These are phyloP conservation scores for Acleris holmiana DNA, from an alignment of 2,888 invertebrate species.

Conservation along the genomic window DNA sequence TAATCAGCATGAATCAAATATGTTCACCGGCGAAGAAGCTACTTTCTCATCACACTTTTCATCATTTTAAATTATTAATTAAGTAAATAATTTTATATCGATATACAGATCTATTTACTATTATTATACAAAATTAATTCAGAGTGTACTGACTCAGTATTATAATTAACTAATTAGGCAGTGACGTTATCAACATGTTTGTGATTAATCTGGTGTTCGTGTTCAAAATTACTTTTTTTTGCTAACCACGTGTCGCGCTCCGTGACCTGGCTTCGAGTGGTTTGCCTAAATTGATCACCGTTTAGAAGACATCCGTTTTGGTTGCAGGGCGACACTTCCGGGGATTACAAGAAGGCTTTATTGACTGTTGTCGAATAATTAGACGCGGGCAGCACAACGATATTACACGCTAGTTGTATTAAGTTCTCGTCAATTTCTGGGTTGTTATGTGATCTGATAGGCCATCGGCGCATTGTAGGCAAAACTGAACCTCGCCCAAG, in stretches of 20 bases:
- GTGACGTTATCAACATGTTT: slow-evolving; percentile 16
- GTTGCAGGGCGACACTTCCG: slow-evolving; percentile 95
- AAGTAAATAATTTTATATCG: slow-evolving; percentile 29
- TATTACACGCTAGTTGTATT: slow-evolving; percentile 64
- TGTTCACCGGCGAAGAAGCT: slow-evolving; percentile 18
- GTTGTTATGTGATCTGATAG: slow-evolving; percentile 51
- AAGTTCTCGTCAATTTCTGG: slow-evolving; percentile 76
- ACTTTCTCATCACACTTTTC: slow-evolving; percentile 19
- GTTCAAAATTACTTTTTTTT: slow-evolving; percentile 38
- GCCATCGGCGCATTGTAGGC: slow-evolving; percentile 18
- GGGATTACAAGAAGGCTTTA: slow-evolving; percentile 96
- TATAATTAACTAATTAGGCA: slow-evolving; percentile 10
- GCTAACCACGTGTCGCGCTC: slow-evolving; percentile 41
- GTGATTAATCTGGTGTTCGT: slow-evolving; percentile 38
- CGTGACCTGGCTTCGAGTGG: slow-evolving; percentile 30
- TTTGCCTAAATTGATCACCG: slow-evolving; percentile 43
- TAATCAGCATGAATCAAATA: slow-evolving; percentile 29
- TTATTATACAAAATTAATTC: slow-evolving; percentile 33
- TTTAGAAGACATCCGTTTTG: slow-evolving; percentile 71
- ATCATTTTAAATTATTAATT: slow-evolving; percentile 11
- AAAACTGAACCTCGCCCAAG: slow-evolving; percentile 11
- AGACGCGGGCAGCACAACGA: slow-evolving; percentile 55
- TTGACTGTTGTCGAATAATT: slow-evolving; percentile 91
- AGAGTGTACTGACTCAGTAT: slow-evolving; percentile 1
- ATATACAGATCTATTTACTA: slow-evolving; percentile 67